Evolutionary conservation across 2,888 invertebrate genomes (phyloP).

Genomic region (Cheilosia scutellata): DNA sequence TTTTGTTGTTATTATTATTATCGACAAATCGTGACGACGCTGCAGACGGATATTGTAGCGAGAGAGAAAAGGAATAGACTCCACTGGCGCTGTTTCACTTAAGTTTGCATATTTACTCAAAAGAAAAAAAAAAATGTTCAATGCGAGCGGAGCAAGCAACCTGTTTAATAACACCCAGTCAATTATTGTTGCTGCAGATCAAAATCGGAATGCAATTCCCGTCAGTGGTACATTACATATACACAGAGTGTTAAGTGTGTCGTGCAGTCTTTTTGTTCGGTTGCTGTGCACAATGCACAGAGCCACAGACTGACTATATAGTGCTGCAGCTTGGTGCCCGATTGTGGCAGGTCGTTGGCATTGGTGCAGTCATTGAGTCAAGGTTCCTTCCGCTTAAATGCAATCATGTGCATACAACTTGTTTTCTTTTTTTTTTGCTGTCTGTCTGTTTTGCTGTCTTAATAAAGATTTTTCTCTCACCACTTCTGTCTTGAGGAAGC

Average conservation of each 20-base stretch:
- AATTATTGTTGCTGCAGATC: conserved; percentile 42
- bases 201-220: conserved; percentile 59
- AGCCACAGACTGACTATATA: conserved; percentile 2
- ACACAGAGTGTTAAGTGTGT: conserved; percentile 32
- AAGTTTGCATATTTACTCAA: neutral
- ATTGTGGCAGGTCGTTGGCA: conserved; percentile 83
- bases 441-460: conserved; percentile 41
- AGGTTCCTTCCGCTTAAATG: conserved; percentile 83
- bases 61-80: conserved; percentile 8
- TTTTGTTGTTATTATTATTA: conserved; percentile 11
- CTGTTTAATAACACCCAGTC: conserved; percentile 39
- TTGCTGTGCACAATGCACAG: conserved; percentile 7
- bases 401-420: conserved; percentile 62
- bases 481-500: conserved; percentile 26
- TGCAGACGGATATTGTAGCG: conserved; percentile 50
- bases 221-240: conserved; percentile 9
- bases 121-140: conserved; percentile 14
- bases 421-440: conserved; percentile 46
- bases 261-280: conserved; percentile 50
- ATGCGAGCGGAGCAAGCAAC: conserved; percentile 33
- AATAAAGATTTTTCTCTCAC: conserved; percentile 33
- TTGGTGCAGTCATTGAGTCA: conserved; percentile 84
- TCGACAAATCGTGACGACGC: conserved; percentile 52
- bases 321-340: conserved; percentile 47
- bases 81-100: neutral